Conservation (phyloP, 2,113 vertebrate species). For the Pterocles orientalis region DNA sequence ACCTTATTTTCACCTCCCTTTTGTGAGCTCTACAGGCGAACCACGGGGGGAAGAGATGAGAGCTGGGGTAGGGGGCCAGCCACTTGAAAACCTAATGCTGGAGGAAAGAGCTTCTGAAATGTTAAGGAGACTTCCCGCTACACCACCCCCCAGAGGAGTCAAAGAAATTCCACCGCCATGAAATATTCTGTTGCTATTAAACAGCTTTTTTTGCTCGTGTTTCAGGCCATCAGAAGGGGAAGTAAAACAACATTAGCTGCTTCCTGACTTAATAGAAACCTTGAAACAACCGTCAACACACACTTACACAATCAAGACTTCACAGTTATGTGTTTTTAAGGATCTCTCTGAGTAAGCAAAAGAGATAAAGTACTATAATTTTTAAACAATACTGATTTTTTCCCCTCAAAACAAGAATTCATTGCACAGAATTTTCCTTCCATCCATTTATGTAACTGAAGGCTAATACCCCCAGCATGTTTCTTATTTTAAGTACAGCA, state of each 20-base stretch:
- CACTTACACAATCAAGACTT: neutral
- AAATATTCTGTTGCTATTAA: neutral
- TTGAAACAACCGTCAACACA: neutral
- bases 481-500: neutral
- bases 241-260: conserved; percentile 23
- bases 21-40: neutral
- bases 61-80: neutral
- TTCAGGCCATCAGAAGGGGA: neutral
- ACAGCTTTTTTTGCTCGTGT: neutral
- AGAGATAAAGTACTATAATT: neutral
- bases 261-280: conserved; percentile 38
- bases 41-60: neutral
- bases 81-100: conserved; percentile 21
- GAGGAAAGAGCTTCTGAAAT: conserved; percentile 27
- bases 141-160: neutral
- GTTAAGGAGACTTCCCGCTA: neutral
- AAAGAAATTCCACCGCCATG: neutral
- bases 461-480: neutral
- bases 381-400: neutral
- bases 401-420: neutral
- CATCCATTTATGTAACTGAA: neutral
- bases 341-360: neutral
- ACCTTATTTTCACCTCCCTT: conserved; percentile 48
- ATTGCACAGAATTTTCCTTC: neutral
- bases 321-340: neutral